Percentiles rank a stretch among this genome's conserved stretches.
These are phyloP conservation scores for Hydrolagus affinis DNA, from an alignment of 2,113 vertebrate genomes.

Conservation along the genomic window DNA sequence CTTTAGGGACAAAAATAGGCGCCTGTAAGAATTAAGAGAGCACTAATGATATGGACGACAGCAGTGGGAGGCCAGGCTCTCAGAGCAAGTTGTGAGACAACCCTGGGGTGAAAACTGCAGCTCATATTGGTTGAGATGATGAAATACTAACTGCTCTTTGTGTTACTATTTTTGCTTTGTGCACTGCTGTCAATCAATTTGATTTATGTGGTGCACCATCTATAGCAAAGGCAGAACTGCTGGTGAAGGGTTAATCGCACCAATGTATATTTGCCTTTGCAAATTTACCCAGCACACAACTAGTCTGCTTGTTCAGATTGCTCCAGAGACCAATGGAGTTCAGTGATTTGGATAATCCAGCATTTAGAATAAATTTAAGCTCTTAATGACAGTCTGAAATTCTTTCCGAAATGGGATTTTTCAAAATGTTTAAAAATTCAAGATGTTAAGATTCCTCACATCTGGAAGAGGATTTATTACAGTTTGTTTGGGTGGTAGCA, in stretches of 20 bases:
- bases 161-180: not conserved
- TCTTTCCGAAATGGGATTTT: not conserved
- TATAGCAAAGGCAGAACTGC: not conserved
- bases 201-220: not conserved
- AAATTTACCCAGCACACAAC: not conserved
- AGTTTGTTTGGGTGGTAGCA: no score
- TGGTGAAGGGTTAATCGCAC: not conserved
- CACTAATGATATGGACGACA: conserved; percentile 9
- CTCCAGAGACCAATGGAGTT: not conserved
- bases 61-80: conserved; percentile 1
- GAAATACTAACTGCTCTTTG: not conserved
- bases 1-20: conserved; percentile 20
- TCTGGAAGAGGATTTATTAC: no score
- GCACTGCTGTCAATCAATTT: not conserved
- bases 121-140: not conserved
- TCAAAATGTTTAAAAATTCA: no score
- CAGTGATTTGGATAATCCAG: not conserved
- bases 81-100: not conserved
- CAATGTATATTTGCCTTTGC: not conserved
- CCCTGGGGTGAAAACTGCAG: conserved; percentile 3
- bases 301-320: not conserved
- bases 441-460: no score
- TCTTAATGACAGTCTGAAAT: not conserved
- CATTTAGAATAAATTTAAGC: not conserved
- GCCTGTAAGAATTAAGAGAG: conserved; percentile 3